Evolutionary conservation across 2,113 vertebrate genomes (phyloP).

Genomic region (Semnornis frantzii): DNA sequence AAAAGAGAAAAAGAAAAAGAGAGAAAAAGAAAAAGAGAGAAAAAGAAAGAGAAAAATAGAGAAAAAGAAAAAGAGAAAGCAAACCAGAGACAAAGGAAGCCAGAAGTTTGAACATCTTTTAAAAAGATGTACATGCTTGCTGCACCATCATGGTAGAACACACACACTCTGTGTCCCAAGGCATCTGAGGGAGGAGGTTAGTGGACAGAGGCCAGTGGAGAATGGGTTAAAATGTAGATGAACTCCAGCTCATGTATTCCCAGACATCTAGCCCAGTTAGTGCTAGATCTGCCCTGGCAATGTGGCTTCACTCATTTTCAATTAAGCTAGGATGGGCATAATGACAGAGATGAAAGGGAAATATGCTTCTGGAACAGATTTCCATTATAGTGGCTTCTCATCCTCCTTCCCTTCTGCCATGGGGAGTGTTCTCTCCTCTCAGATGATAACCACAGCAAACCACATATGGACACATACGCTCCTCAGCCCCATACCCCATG

Average conservation of each 20-base stretch:
- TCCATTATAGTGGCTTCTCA: not conserved
- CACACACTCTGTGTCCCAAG: not conserved
- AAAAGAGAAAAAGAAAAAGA: too few relatives aligned
- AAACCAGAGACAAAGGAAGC: not conserved
- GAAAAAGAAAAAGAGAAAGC: not conserved
- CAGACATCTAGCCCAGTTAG: not conserved
- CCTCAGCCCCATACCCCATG: not conserved
- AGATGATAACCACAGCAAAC: not conserved
- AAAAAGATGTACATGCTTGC: not conserved
- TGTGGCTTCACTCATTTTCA: not conserved
- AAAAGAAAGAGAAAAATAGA: too few relatives aligned
- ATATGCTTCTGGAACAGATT: not conserved
- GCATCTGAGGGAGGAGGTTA: not conserved
- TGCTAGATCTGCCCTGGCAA: not conserved
- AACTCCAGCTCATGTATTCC: not conserved
- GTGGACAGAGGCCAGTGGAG: not conserved
- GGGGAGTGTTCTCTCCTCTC: not conserved
- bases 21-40: too few relatives aligned
- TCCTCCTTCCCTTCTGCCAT: not conserved
- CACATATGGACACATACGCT: not conserved
- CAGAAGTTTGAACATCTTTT: not conserved
- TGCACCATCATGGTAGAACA: not conserved
- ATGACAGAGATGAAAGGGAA: not conserved
- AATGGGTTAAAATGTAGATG: not conserved
- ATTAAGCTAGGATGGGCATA: not conserved